Base-by-base conservation (phyloP, 2,113 vertebrate species). In the Micromys minutus region DNA sequence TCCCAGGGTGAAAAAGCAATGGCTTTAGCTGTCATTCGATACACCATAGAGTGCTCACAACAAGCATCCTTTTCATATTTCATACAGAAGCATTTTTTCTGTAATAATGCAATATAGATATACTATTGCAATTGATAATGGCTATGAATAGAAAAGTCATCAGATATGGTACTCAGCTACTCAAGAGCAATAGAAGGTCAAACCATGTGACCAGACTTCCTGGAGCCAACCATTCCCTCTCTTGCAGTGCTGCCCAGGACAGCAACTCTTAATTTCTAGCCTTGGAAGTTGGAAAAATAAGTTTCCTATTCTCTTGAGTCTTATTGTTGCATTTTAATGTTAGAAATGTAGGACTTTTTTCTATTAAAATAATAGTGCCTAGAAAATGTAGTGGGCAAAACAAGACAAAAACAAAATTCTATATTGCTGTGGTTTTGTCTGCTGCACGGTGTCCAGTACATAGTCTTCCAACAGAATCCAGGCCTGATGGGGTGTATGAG, bases 101-200 rank as follows among this genome's bases (percentile, higher is more conserved):
- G 0, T 61, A 87, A 74, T 88, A 92, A 72, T 42, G 47, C 24
- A 36, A 63, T 89, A 88, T 93, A 75, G 50, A 63, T 89, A 88
- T 93, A 75, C 34, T 87, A 92, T 97, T 95, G 89, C 89, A 90
- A 11, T 45, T 61, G 17, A 47, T 61, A 72, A 89, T 50, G 61
- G 31, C 52, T 87, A 50, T 45, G 55, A 69, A 81, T 11, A 63
- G 47, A 34, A 91, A 91, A 93, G 47, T 88, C 71, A 92, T 89
- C 81, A 88, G 75, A 90, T 52, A 94, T 57, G 63, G 31, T 87
- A 89, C 2, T 42, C 24, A 5, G 57, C 50, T 17, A 45, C 34
- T 17, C 21, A 72, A 36, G 22, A 77, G 19, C 45, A 80, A 63
- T 7, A 69, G 77, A 95, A 92, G 79, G 80, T 90, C 77, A 76